Evolutionary conservation across 1,140 invertebrate genomes (phyloP), one percentile per base, ranked within the genome.

Genomic region (Cydia pomonella): DNA sequence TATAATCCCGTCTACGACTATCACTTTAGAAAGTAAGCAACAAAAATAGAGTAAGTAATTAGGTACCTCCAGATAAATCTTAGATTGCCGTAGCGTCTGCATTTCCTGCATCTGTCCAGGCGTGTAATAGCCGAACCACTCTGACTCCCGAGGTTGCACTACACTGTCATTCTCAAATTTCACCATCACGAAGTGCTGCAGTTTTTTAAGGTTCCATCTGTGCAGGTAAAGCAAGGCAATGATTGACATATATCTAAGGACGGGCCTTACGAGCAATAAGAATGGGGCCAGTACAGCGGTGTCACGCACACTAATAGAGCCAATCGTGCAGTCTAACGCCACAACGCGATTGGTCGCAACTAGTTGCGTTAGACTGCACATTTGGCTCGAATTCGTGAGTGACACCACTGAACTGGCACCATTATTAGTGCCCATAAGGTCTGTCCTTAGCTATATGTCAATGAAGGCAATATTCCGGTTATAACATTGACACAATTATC

Each of bases 101-200:
- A 96, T 91, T 59, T 94, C 87, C 27, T 93, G 87, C 7, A 94
- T 94, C 89, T 97, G 97, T 0, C 97, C 97, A 6, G 96, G 95
- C 72, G 94, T 94, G 84, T 97, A 99, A 90, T 97, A 99, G 33
- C 97, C 97, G 91, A 99, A 99, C 97, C 97, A 98, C 90, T 98
- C 97, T 9, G 96, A 95, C 85, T 99, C 98, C 50, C 91, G 94
- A 0, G 99, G 99, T 80, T 97, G 94, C 1, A 99, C 98, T 93
- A 99, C 98, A 0, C 96, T 95, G 87, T 99, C 99, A 76, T 97
- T 95, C 0, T 95, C 89, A 89, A 99, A 99, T 92, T 97, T 98
- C 0, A 99, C 97, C 93, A 99, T 90, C 0, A 99, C 97, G 77
- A 99, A 96, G 84, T 97, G 97, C 72, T 97, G 93, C 66, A 99